Percentiles rank a stretch among this genome's conserved stretches.
These are phyloP conservation scores for Cirrhinus mrigala DNA, from an alignment of 2,797 vertebrate genomes.

Conservation along the genomic window DNA sequence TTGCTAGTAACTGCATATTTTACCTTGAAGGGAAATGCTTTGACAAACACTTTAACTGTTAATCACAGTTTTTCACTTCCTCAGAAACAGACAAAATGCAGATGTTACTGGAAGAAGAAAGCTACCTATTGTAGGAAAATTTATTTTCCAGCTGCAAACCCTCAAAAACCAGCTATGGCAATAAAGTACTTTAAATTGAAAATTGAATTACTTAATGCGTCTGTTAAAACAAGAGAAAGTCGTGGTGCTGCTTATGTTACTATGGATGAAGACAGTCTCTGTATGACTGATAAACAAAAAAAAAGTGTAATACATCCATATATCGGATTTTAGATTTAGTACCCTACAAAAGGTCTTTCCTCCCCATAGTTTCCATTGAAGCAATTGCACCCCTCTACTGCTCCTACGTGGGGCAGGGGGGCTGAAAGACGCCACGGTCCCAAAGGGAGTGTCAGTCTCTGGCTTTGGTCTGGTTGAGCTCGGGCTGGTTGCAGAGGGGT, in stretches of 20 bases:
- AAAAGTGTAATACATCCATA: not conserved
- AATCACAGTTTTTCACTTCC: not conserved
- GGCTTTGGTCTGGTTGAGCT: conserved; percentile 60
- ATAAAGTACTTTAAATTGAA: not conserved
- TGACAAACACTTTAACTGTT: not conserved
- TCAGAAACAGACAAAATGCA: not conserved
- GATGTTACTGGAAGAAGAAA: not conserved
- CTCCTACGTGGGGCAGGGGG: conserved; percentile 14
- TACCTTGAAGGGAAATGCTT: not conserved
- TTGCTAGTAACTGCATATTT: not conserved
- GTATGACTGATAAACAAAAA: not conserved
- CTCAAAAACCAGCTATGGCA: not conserved
- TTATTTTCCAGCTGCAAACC: not conserved
- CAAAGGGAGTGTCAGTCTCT: conserved; percentile 65
- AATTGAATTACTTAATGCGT: not conserved
- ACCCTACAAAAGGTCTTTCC: conserved; percentile 3
- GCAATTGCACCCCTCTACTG: conserved; percentile 28
- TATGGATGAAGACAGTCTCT: not conserved
- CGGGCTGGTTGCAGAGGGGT: conserved; percentile 67
- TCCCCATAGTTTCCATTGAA: conserved; percentile 19
- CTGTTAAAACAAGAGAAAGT: not conserved
- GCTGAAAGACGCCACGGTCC: conserved; percentile 65
- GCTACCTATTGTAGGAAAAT: not conserved
- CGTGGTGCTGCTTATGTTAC: not conserved
- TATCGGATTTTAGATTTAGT: not conserved